A percentile compares a stretch with the other conserved stretches of the same genome.
These are phyloP conservation scores for Nothobranchius furzeri DNA, from an alignment of 2,113 vertebrate species.

Conservation along the genomic window DNA sequence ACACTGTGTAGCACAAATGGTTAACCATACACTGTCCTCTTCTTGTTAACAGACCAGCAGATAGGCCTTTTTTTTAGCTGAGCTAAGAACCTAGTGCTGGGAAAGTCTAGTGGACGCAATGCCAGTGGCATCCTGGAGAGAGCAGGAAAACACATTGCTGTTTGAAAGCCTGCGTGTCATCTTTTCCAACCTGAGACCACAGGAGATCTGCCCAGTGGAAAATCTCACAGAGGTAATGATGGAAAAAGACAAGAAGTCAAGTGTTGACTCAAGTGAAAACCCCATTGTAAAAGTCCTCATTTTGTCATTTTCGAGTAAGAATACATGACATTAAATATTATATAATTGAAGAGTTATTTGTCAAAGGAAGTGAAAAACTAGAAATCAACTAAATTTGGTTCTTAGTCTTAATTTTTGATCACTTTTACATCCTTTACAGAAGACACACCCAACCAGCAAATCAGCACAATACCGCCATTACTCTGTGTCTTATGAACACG, in stretches of 20 bases:
- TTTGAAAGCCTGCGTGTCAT: conserved; percentile 72
- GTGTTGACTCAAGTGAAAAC: conserved; percentile 59
- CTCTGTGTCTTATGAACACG: too few species aligned
- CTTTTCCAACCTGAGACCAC: conserved; percentile 72
- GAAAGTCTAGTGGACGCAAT: conserved; percentile 58
- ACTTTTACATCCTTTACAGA: too few species aligned
- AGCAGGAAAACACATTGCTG: conserved; percentile 72
- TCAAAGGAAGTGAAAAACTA: conserved; percentile 4
- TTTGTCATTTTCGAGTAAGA: conserved; percentile 42
- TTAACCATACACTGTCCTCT: conserved; percentile 30
- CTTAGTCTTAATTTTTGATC: too few species aligned
- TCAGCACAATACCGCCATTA: too few species aligned
- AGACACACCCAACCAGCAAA: too few species aligned
- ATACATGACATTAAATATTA: conserved; percentile 1
- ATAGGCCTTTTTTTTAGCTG: conserved; percentile 27
- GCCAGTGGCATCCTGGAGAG: conserved; percentile 67
- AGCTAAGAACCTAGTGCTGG: conserved; percentile 57
- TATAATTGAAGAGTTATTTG: conserved; percentile 1
- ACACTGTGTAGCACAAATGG: conserved; percentile 7
- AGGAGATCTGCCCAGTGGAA: conserved; percentile 72
- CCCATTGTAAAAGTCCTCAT: conserved; percentile 42
- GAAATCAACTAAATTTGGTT: background rate
- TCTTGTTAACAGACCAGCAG: conserved; percentile 27
- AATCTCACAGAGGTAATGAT: conserved; percentile 70
- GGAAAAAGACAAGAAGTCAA: conserved; percentile 67